Evolutionary conservation across 1,140 invertebrate species (phyloP).

Genomic region (Saxidomus purpurata): DNA sequence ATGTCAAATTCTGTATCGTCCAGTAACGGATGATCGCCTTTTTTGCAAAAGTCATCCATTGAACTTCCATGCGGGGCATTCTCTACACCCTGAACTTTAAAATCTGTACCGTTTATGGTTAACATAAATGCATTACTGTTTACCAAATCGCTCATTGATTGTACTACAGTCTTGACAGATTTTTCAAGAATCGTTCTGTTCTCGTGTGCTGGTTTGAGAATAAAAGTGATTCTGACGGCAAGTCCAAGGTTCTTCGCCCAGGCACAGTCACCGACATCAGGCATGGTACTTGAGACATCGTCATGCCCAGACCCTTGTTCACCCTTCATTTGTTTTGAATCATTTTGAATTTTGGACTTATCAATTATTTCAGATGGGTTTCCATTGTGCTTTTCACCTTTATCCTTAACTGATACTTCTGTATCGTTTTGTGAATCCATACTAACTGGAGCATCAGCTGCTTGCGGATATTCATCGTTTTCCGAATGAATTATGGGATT

Average conservation of each 20-base stretch:
- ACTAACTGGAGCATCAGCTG: neutral
- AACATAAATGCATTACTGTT: conserved; percentile 74
- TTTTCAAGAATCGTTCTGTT: conserved; percentile 54
- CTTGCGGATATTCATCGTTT: neutral
- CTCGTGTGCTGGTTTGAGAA: conserved; percentile 69
- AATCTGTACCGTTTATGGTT: conserved; percentile 75
- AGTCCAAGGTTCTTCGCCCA: neutral
- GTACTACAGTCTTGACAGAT: conserved; percentile 61
- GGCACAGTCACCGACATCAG: neutral
- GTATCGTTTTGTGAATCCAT: neutral
- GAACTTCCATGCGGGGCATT: conserved; percentile 49
- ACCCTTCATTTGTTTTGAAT: neutral
- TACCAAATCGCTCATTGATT: conserved; percentile 72
- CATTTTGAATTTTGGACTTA: neutral
- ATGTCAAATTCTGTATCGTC: conserved; percentile 72
- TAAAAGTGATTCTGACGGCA: conserved; percentile 64
- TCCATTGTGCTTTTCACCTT: neutral
- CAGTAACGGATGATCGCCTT: conserved; percentile 55
- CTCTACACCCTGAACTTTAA: conserved; percentile 71
- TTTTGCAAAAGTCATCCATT: conserved; percentile 71
- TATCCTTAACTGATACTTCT: neutral
- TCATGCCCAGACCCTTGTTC: neutral
- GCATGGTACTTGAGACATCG: neutral
- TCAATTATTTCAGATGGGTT: neutral
- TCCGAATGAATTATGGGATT: neutral